A percentile compares a stretch with the other conserved stretches of the same genome.
Conservation (phyloP, 2,113 vertebrate species). For the Lota lota region DNA sequence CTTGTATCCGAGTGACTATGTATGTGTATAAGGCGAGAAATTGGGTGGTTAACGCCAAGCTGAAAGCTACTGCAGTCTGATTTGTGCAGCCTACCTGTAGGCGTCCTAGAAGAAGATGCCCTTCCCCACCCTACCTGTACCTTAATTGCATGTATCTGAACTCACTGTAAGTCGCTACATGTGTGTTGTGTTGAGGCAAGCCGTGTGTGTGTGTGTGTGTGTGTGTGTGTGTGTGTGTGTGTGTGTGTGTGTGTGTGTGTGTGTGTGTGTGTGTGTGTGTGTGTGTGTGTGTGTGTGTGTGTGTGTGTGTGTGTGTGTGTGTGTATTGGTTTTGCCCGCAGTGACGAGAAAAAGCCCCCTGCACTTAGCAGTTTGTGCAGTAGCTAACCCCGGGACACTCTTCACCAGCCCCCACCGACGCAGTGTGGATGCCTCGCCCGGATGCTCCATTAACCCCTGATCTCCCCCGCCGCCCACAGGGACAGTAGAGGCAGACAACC, state of each 20-base stretch:
- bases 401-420: no score
- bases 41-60: conserved; percentile 30
- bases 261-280: not conserved
- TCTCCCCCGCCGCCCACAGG: no score
- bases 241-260: not conserved
- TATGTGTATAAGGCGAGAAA: conserved; percentile 9
- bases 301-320: conserved; percentile 2
- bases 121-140: conserved; percentile 66
- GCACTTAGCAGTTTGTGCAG: no score
- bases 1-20: not conserved
- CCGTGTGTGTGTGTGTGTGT: conserved; percentile 14
- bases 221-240: conserved; percentile 10
- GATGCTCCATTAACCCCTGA: no score
- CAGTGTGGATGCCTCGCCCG: no score
- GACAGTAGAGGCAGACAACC: no score
- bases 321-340: not conserved
- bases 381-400: no score
- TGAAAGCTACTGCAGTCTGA: conserved; percentile 14
- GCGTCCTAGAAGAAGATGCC: conserved; percentile 59
- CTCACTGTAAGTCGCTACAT: conserved; percentile 13
- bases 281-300: conserved; percentile 12
- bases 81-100: not conserved
- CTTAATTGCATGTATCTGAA: conserved; percentile 52
- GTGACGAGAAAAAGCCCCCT: not conserved
- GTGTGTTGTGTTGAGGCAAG: not conserved